A percentile compares a stretch with the other conserved stretches of the same genome.
Evolutionary conservation across 2,113 vertebrate genomes (phyloP).

Genomic region (Malurus cyaneus): DNA sequence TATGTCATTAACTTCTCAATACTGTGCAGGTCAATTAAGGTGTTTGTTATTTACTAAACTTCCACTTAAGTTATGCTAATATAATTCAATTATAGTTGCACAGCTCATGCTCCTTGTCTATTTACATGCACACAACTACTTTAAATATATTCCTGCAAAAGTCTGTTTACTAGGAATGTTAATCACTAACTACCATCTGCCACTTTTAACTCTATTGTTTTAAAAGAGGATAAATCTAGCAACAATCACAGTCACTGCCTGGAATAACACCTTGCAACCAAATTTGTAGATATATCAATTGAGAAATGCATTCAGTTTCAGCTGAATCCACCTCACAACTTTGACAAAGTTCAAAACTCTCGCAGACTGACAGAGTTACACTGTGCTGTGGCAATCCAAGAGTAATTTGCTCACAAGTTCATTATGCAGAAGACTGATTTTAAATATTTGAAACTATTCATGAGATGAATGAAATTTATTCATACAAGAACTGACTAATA

Average conservation of each 20-base stretch:
- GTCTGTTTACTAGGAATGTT: slow-evolving; percentile 32
- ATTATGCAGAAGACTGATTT: slow-evolving; percentile 28
- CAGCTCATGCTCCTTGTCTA: slow-evolving; percentile 19
- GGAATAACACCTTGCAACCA: not conserved
- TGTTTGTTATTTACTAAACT: slow-evolving; percentile 42
- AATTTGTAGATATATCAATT: not conserved
- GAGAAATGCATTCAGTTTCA: not conserved
- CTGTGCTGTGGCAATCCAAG: not conserved
- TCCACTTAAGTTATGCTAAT: slow-evolving; percentile 51
- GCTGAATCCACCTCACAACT: not conserved
- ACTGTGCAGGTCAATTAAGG: slow-evolving; percentile 21
- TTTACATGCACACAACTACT: slow-evolving; percentile 31
- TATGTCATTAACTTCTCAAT: slow-evolving; percentile 27
- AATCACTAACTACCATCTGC: slow-evolving; percentile 43
- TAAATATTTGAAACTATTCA: slow-evolving; percentile 29
- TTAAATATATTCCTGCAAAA: slow-evolving; percentile 18
- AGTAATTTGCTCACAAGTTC: slow-evolving; percentile 27
- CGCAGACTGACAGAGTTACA: not conserved
- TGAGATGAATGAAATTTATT: not conserved
- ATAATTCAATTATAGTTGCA: slow-evolving; percentile 44
- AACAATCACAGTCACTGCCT: not conserved
- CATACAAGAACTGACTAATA: not conserved
- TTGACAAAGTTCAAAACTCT: not conserved
- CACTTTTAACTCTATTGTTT: slow-evolving; percentile 11
- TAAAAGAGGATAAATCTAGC: not conserved